These are phyloP conservation scores for Balanococcus diminutus DNA, from an alignment of 2,888 invertebrate genomes.

Conservation along the genomic window DNA sequence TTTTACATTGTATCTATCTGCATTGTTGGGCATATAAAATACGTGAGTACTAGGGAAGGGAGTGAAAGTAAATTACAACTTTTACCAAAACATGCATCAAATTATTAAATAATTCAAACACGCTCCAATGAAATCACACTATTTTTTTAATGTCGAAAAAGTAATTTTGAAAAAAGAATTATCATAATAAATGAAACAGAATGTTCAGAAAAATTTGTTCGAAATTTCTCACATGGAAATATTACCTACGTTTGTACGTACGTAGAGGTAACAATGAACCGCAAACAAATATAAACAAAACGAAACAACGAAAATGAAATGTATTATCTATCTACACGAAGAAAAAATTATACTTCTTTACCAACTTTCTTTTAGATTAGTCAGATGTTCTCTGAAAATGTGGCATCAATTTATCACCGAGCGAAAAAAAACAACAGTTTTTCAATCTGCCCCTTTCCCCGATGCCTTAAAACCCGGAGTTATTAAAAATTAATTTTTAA, in stretches of 20 bases:
- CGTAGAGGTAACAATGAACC: neutral
- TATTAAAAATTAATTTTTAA: constrained; percentile 3
- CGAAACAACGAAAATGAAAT: neutral
- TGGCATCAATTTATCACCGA: neutral
- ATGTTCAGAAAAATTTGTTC: neutral
- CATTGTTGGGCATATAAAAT: no score
- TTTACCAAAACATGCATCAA: neutral
- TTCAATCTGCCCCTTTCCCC: neutral
- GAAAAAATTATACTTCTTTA: constrained; percentile 14
- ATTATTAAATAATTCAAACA: neutral
- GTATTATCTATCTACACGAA: neutral
- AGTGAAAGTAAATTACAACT: neutral
- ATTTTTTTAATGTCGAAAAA: neutral
- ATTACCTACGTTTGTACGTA: neutral
- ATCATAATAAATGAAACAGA: neutral
- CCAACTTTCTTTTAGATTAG: neutral
- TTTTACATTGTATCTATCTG: neutral
- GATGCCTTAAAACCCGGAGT: neutral
- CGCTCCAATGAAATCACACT: neutral
- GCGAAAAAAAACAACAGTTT: neutral
- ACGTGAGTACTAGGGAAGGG: no score
- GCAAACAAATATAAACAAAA: neutral
- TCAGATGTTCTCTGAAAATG: neutral
- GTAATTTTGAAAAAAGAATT: neutral
- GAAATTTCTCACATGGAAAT: neutral